These are phyloP conservation scores for Trilocha varians DNA, from an alignment of 2,888 invertebrate species.

Conservation along the genomic window DNA sequence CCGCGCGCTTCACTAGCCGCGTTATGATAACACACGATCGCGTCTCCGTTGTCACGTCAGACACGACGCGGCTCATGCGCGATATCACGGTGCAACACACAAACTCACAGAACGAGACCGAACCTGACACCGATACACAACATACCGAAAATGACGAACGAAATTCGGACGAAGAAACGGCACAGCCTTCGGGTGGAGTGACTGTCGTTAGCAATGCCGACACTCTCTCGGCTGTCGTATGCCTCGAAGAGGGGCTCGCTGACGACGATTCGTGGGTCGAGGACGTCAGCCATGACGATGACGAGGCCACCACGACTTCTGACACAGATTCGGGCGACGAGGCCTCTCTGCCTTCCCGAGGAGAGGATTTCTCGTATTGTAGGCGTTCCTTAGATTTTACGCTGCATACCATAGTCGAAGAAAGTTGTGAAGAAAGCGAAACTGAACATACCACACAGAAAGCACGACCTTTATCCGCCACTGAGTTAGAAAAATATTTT, in stretches of 20 bases:
- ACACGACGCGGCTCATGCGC: constrained; percentile 81
- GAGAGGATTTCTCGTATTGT: constrained; percentile 87
- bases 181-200: constrained; percentile 73
- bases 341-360: constrained; percentile 79
- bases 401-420: constrained; percentile 93
- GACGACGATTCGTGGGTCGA: constrained; percentile 95
- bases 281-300: constrained; percentile 86
- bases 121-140: constrained; percentile 34
- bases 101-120: constrained; percentile 72
- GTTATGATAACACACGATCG: constrained; percentile 90
- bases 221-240: constrained; percentile 80
- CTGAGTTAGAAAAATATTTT: constrained; percentile 92
- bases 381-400: constrained; percentile 90
- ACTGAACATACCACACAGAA: constrained; percentile 78
- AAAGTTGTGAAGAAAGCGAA: constrained; percentile 95
- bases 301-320: constrained; percentile 78
- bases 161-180: constrained; percentile 57
- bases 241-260: constrained; percentile 88
- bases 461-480: constrained; percentile 81
- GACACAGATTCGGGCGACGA: constrained; percentile 81
- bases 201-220: constrained; percentile 80
- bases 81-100: constrained; percentile 78
- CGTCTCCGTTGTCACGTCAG: constrained; percentile 83
- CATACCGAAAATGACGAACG: constrained; percentile 56
- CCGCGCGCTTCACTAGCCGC: constrained; percentile 87